Base-by-base conservation (phyloP, 2,797 vertebrate species). In the Sarcoramphus papa region DNA sequence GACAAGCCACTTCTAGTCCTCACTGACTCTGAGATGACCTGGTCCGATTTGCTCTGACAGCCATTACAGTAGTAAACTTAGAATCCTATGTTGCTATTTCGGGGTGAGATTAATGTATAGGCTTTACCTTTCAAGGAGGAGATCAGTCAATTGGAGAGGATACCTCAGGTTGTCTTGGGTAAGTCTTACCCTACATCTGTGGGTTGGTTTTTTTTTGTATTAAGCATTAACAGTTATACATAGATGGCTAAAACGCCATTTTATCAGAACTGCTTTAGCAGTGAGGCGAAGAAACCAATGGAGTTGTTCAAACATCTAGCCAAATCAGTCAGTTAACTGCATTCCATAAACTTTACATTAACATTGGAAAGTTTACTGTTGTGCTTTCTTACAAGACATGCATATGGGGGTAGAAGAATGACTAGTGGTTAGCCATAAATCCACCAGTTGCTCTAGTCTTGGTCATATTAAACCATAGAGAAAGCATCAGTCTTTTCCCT, bases 281-380 rank as follows among this genome's bases (percentile, higher is more conserved):
- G 17, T 60, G 28, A 75, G 31, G 28, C 0, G 1, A 59, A 67
- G 77, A 75, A 33, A 56, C 22, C 0, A 0, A 41, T 40, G 16
- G 54, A 86, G 37, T 80, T 81, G 31, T 84, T 93, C 43, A 59
- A 70, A 57, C 12, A 35, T 17, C 51, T 73, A 64, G n/a, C 35
- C 77, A 89, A 85, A 93, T 51, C 60, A 70, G 92, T 81, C 33
- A 59, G 57, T 75, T 86, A 65, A 56, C 60, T 45, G 35, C 63
- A 62, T 96, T 92, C 93, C 77, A 62, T 45, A 85, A 68, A 37
- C 76, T 93, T 85, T 90, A 48, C 31, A 56, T 88, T 95, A 78
- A 53, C n/a, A 12, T 6, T 56, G 37, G 28, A 24, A 91, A 60
- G 25, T 25, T 79, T 72, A 40, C 14, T 64, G 17, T 51, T 82